phyloP scores from a whole-genome alignment of 2,888 invertebrate genomes.

The Macrosoma leucophasiata region DNA sequence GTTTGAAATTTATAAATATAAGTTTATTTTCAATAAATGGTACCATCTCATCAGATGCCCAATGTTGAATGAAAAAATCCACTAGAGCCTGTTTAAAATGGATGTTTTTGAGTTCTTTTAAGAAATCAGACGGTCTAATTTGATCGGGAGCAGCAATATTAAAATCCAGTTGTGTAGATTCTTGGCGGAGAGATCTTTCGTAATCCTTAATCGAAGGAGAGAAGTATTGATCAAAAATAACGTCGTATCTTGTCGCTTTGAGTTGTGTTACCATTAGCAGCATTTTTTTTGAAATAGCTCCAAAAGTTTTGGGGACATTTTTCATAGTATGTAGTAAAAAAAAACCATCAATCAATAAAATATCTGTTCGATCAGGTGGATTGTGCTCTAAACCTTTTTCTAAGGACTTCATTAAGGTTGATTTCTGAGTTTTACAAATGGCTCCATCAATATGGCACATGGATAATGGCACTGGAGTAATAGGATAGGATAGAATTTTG shows the following conservation, averaged over 20 bases:
- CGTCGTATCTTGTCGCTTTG: slow-evolving; percentile 21
- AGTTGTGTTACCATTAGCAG: slow-evolving; percentile 25
- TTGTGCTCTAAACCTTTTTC: slow-evolving; percentile 15
- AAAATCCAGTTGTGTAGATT: slow-evolving; percentile 25
- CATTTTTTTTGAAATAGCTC: slow-evolving; percentile 30
- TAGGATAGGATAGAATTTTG: slow-evolving; percentile 21
- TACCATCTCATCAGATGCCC: slow-evolving; percentile 24
- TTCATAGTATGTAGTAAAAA: slow-evolving; percentile 28
- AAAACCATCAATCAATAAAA: slow-evolving; percentile 29
- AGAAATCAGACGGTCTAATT: slow-evolving; percentile 22
- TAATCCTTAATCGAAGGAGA: slow-evolving; percentile 21
- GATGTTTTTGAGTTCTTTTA: slow-evolving; percentile 26
- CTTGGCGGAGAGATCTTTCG: slow-evolving; percentile 17
- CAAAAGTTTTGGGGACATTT: slow-evolving; percentile 32
- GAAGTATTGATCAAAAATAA: slow-evolving; percentile 20
- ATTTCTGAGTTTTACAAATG: slow-evolving; percentile 32
- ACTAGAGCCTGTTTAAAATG: slow-evolving; percentile 28
- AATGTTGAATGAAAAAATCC: slow-evolving; percentile 27
- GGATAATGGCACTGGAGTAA: slow-evolving; percentile 23
- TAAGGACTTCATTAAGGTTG: slow-evolving; percentile 25
- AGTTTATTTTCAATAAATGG: slow-evolving; percentile 27
- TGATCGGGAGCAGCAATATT: slow-evolving; percentile 27
- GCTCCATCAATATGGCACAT: slow-evolving; percentile 31
- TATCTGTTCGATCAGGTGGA: slow-evolving; percentile 11
- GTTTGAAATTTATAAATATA: slow-evolving; percentile 13